A percentile compares a stretch with the other conserved stretches of the same genome.
These are phyloP conservation scores for Falco novaeseelandiae DNA, from an alignment of 2,797 vertebrate genomes.

Conservation along the genomic window DNA sequence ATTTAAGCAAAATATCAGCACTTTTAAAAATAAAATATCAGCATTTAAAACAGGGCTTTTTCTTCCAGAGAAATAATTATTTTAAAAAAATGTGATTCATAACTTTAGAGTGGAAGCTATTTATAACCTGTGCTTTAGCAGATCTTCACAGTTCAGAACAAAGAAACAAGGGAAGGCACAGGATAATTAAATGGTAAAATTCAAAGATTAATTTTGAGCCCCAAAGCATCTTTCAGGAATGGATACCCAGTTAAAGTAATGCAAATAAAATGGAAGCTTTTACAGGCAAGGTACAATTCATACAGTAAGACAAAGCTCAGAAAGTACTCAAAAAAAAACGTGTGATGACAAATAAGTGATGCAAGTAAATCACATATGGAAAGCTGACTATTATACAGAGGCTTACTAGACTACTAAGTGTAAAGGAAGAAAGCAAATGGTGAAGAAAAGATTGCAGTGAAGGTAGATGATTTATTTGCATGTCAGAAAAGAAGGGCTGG, in stretches of 20 bases:
- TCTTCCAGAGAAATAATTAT: background rate
- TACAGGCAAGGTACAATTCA: background rate
- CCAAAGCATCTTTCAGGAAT: background rate
- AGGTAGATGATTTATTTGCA: background rate
- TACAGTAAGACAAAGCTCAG: background rate
- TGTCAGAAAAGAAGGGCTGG: background rate
- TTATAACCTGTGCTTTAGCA: background rate
- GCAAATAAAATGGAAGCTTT: background rate
- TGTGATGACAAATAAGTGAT: background rate
- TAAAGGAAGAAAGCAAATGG: background rate
- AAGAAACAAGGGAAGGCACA: background rate
- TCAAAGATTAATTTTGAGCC: background rate
- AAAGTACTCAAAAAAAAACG: background rate
- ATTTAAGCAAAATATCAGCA: background rate
- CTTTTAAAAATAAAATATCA: background rate
- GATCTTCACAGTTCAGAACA: background rate
- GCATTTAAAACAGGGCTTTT: background rate
- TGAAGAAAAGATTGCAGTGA: background rate
- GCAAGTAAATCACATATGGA: background rate
- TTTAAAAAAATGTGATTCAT: background rate
- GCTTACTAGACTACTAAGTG: background rate
- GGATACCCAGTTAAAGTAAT: background rate
- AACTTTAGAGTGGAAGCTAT: background rate
- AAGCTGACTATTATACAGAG: background rate
- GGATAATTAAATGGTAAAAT: slow-evolving; percentile 15